Percentiles rank a stretch among this genome's conserved stretches.
phyloP scores from a whole-genome alignment of 2,797 vertebrate genomes.

The Clarias platycephalus region DNA sequence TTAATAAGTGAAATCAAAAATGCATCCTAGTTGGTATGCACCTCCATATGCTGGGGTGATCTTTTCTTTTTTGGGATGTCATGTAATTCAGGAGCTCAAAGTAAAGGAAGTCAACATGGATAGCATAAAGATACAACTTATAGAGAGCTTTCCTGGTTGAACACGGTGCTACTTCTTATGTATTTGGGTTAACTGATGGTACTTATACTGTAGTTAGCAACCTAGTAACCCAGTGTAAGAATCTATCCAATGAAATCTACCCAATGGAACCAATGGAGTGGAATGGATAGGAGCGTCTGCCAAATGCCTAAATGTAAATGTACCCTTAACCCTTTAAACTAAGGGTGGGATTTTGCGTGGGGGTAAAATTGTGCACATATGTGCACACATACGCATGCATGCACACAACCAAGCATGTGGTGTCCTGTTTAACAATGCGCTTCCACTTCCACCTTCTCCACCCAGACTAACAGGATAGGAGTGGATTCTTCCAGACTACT shows the following conservation, averaged over 20 bases:
- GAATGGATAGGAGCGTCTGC: no score
- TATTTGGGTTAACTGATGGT: no score
- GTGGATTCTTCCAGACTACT: conserved; percentile 34
- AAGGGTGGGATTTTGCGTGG: neutral
- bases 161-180: no score
- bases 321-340: neutral
- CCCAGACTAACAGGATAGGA: conserved; percentile 47
- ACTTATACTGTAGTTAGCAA: no score
- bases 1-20: neutral
- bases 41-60: neutral
- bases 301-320: no score
- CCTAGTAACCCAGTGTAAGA: no score
- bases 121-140: neutral
- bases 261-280: no score
- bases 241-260: no score
- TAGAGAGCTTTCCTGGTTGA: neutral
- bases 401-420: neutral
- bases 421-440: conserved; percentile 47
- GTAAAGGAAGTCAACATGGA: neutral
- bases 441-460: conserved; percentile 48
- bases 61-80: neutral
- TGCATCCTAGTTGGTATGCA: no score
- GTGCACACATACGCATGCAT: neutral
- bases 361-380: neutral
- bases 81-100: neutral